Evolutionary conservation across 2,113 vertebrate species (phyloP).

Genomic region (Cettia cetti): DNA sequence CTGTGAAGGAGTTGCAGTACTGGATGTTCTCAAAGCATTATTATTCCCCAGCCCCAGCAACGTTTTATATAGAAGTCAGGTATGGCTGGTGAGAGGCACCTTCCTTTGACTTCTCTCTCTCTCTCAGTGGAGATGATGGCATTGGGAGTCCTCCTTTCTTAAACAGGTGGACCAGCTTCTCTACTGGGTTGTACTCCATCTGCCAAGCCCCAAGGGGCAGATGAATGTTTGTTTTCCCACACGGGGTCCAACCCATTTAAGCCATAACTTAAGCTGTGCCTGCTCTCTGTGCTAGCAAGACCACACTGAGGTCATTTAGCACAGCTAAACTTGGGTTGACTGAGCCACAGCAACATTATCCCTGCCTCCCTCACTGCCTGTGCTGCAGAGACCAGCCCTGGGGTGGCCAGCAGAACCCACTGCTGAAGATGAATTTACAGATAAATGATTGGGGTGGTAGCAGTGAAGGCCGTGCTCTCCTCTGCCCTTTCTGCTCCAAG

Average conservation of each 20-base stretch:
- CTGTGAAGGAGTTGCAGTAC: not conserved
- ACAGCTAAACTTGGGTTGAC: not conserved
- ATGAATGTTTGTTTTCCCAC: not conserved
- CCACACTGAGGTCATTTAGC: not conserved
- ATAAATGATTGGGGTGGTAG: not conserved
- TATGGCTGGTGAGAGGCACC: not conserved
- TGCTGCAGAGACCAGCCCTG: not conserved
- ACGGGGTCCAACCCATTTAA: not conserved
- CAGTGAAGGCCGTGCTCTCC: rapidly evolving
- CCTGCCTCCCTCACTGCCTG: not conserved
- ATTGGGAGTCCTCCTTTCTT: not conserved
- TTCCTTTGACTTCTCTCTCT: not conserved
- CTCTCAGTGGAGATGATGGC: not conserved
- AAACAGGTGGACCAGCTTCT: not conserved
- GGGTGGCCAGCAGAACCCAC: not conserved
- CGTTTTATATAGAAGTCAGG: not conserved
- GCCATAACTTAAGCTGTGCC: not conserved
- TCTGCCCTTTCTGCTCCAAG: not conserved
- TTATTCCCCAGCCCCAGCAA: not conserved
- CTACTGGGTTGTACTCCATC: not conserved
- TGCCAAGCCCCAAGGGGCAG: not conserved
- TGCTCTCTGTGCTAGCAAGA: not conserved
- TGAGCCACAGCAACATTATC: rapidly evolving
- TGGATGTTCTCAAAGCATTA: not conserved
- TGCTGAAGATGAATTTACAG: not conserved